Conservation (phyloP, 1,140 invertebrate genomes). For the Maconellicoccus hirsutus region DNA sequence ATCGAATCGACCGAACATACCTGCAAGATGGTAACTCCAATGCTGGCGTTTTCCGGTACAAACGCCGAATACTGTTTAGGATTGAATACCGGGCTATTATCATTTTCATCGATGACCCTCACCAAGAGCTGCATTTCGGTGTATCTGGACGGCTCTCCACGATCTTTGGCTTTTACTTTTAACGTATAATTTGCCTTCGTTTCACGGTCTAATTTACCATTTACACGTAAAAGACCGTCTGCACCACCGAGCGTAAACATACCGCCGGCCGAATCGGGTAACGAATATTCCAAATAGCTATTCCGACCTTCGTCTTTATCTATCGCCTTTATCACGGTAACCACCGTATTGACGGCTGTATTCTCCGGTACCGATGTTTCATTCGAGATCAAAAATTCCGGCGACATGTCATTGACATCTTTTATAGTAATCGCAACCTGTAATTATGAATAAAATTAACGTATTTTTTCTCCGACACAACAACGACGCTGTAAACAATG, state of each 20-base stretch:
- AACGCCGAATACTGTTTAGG: conserved; percentile 75
- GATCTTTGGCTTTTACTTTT: conserved; percentile 69
- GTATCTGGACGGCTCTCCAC: conserved; percentile 68
- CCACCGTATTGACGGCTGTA: conserved; percentile 73
- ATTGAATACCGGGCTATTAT: conserved; percentile 84
- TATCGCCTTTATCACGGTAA: conserved; percentile 78
- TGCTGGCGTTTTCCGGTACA: conserved; percentile 83
- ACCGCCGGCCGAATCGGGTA: conserved; percentile 44
- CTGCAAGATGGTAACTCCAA: conserved; percentile 78
- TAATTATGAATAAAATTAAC: conserved; percentile 31
- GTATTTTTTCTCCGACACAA: too few relatives aligned
- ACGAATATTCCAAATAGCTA: conserved; percentile 78
- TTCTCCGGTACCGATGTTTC: conserved; percentile 71
- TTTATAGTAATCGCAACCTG: conserved; percentile 76
- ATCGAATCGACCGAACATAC: too few relatives aligned
- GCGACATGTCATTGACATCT: conserved; percentile 90
- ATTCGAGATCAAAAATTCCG: conserved; percentile 74
- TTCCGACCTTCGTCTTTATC: conserved; percentile 90
- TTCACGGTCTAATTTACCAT: conserved; percentile 74
- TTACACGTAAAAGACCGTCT: conserved; percentile 73
- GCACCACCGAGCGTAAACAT: conserved; percentile 74
- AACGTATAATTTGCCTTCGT: conserved; percentile 64
- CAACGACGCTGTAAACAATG: not conserved
- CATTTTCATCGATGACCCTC: conserved; percentile 79
- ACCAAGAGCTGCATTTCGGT: conserved; percentile 58